Evolutionary conservation across 2,888 invertebrate genomes (phyloP), one percentile per base, ranked within the genome.

Genomic region (Oxycera nigricornis): DNA sequence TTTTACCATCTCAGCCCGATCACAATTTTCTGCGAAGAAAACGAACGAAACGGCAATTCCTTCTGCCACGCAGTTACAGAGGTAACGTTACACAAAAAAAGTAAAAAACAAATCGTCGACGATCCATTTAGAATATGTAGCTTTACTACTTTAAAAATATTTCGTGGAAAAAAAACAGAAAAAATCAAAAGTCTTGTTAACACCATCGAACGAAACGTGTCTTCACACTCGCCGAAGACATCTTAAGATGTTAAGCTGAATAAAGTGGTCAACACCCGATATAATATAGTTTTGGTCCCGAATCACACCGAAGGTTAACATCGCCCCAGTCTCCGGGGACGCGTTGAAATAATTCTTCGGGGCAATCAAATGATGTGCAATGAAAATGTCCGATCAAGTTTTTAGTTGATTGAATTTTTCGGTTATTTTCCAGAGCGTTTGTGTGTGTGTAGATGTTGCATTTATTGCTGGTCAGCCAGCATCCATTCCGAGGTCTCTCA

Each of bases 361-460:
- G 31, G 68, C 50, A 68, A 68, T 17, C 68, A 52, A 68, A 50
- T 52, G 68, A 52, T 46, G 68, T 68, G 68, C 68, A 68, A 26
- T 68, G 39, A 52, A 68, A 50, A 68, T 52, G 68, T 52, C 68
- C 39, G 50, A 52, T 68, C 28, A n/a, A 68, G 68, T 68, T 68
- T 50, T 46, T 50, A 50, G 68, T 68, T 68, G 68, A 68, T 26
- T 68, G 68, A 28, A 30, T 41, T 67, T 62, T 68, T 68, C 50
- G 28, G 68, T 35, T 67, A 61, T 7, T 61, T 61, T 28, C 31
- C 22, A 28, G 9, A 55, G 14, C 46, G 17, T 22, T 20, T 17
- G 55, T 55, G 55, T 46, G 14, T 46, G 6, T 46, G 46, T 11
- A n/a, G 46, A 2, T 14, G 46, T 46, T 14, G 46, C 46, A 46